Evolutionary conservation across 1,140 invertebrate species (phyloP).

Genomic region (Diplogasteroides magnus): DNA sequence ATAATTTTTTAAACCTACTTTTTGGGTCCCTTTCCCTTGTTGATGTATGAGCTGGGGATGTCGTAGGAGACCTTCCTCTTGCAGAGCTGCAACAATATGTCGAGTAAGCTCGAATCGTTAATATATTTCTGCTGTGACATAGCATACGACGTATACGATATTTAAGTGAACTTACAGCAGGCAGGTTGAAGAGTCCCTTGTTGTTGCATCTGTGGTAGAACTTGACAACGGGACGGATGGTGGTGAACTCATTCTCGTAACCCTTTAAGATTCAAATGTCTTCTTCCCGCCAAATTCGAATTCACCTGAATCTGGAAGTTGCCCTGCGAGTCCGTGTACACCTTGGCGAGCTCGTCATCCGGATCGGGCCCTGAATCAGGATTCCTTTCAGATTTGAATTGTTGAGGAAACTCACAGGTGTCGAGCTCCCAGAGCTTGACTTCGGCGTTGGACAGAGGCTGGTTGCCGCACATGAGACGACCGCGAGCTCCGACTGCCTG

Average conservation of each 20-base stretch:
- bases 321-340: not conserved
- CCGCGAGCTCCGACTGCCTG: not conserved
- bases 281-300: not conserved
- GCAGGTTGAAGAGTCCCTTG: not conserved
- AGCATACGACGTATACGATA: too few species aligned
- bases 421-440: not conserved
- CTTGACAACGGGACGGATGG: not conserved
- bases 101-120: not conserved
- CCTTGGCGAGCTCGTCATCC: not conserved
- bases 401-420: not conserved
- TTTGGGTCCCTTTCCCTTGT: not conserved
- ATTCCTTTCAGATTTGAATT: not conserved
- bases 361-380: not conserved
- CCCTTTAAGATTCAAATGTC: not conserved
- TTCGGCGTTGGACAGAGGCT: not conserved
- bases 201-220: not conserved
- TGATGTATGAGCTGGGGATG: not conserved
- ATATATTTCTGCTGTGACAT: too few species aligned
- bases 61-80: not conserved
- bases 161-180: not conserved
- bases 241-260: not conserved
- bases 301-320: not conserved
- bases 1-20: not conserved
- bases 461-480: not conserved
- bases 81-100: not conserved